phyloP scores from a whole-genome alignment of 2,888 invertebrate genomes.

The Leucophenga montana region DNA sequence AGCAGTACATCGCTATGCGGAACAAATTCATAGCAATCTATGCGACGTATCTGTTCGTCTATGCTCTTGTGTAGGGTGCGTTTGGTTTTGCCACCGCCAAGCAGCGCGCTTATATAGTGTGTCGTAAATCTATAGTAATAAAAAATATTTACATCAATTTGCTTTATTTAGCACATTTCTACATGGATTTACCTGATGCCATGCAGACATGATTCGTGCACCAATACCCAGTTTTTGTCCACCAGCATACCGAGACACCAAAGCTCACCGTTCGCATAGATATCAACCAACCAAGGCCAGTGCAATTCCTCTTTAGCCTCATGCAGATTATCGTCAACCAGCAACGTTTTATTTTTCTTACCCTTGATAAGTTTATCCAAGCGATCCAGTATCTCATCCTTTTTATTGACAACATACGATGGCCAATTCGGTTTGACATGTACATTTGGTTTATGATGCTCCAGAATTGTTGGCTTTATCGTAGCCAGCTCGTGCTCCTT shows the following conservation, averaged over 20 bases:
- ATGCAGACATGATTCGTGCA: slow-evolving; percentile 75
- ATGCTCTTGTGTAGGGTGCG: slow-evolving; percentile 77
- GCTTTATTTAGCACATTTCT: not conserved
- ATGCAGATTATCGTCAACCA: slow-evolving; percentile 65
- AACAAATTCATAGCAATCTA: slow-evolving; percentile 77
- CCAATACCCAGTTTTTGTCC: slow-evolving; percentile 79
- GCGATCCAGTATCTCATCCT: slow-evolving; percentile 62
- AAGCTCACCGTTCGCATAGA: slow-evolving; percentile 81
- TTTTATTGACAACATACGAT: slow-evolving; percentile 50
- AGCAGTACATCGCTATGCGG: slow-evolving; percentile 77
- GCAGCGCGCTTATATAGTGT: slow-evolving; percentile 78
- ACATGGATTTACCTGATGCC: slow-evolving; percentile 59
- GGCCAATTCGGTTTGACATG: slow-evolving; percentile 57
- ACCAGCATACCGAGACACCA: slow-evolving; percentile 82
- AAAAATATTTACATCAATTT: not conserved
- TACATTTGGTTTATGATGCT: slow-evolving; percentile 58
- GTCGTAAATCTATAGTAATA: slow-evolving; percentile 73
- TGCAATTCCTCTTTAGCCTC: slow-evolving; percentile 68
- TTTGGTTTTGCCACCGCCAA: slow-evolving; percentile 80
- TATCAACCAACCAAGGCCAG: slow-evolving; percentile 84
- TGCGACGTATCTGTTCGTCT: slow-evolving; percentile 80
- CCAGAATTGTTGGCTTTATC: slow-evolving; percentile 54
- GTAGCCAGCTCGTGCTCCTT: slow-evolving; percentile 39
- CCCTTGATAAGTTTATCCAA: slow-evolving; percentile 59
- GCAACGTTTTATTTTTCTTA: slow-evolving; percentile 61